A percentile compares a stretch with the other conserved stretches of the same genome.
Conservation (phyloP, 1,140 invertebrate species). For the Euura saliciscinereae region DNA sequence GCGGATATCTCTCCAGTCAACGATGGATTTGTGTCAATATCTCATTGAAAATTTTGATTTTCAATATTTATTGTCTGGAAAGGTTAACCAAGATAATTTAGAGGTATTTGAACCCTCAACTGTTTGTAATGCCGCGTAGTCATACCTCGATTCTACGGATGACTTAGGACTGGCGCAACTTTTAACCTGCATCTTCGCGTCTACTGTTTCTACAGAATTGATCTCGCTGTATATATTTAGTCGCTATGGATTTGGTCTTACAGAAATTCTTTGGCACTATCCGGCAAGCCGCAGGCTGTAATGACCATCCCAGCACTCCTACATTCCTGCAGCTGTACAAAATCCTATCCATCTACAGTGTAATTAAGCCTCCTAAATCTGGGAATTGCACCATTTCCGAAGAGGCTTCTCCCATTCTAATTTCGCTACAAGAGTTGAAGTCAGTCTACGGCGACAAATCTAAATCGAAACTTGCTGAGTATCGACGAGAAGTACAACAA, state of each 20-base stretch:
- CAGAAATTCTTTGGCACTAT: constrained; percentile 18
- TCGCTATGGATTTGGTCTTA: neutral
- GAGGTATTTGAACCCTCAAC: constrained; percentile 21
- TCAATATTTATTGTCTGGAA: constrained; percentile 30
- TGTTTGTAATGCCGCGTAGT: neutral
- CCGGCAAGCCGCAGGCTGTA: constrained; percentile 18
- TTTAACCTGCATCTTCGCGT: too few species aligned
- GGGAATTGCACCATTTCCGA: constrained; percentile 20
- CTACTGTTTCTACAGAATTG: too few species aligned
- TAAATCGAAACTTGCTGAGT: neutral
- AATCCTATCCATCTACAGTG: constrained; percentile 23
- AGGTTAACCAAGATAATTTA: constrained; percentile 10
- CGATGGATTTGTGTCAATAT: constrained; percentile 27
- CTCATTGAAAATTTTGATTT: constrained; percentile 27
- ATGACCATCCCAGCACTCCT: constrained; percentile 26
- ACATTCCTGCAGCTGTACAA: constrained; percentile 27
- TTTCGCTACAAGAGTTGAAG: neutral
- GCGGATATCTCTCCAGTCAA: constrained; percentile 22
- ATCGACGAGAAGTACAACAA: constrained; percentile 10
- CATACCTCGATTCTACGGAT: too few species aligned
- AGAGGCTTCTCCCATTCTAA: neutral
- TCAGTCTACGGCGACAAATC: neutral
- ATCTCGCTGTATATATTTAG: too few species aligned
- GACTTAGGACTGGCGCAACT: too few species aligned
- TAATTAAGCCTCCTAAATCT: constrained; percentile 18